Evolutionary conservation across 1,140 invertebrate genomes (phyloP).

Genomic region (Ooceraea biroi): DNA sequence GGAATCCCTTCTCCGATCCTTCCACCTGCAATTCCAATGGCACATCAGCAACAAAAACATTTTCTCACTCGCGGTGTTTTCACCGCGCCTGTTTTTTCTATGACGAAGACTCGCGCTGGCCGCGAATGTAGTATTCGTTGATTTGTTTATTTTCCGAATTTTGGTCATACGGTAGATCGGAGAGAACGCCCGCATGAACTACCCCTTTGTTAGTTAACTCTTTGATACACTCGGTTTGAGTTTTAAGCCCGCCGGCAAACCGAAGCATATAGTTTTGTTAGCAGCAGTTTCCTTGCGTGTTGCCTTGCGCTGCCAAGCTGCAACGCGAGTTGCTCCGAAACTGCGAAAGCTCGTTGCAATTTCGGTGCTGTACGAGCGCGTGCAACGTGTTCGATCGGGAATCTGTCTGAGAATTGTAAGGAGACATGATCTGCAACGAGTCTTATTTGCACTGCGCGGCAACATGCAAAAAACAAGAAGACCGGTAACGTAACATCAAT

Average conservation of each 20-base stretch:
- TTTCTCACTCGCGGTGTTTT: not conserved
- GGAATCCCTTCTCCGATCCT: not conserved
- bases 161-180: not conserved
- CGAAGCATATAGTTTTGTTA: not conserved
- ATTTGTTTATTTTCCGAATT: conserved; percentile 6
- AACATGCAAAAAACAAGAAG: not conserved
- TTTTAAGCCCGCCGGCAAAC: not conserved
- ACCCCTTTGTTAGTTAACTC: not conserved
- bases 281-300: conserved; percentile 27
- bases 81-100: not conserved
- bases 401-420: conserved; percentile 11
- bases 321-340: conserved; percentile 15
- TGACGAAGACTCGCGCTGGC: not conserved
- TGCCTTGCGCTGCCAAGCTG: conserved; percentile 3
- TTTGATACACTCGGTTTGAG: not conserved
- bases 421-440: not conserved
- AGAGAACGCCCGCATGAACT: conserved; percentile 1
- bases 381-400: conserved; percentile 31
- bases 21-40: not conserved
- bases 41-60: not conserved
- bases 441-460: no score
- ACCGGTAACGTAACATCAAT: not conserved
- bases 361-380: conserved; percentile 4
- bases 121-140: not conserved
- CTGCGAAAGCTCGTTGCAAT: not conserved